phyloP scores from a whole-genome alignment of 2,888 invertebrate species.

The Harpalus rufipes region DNA sequence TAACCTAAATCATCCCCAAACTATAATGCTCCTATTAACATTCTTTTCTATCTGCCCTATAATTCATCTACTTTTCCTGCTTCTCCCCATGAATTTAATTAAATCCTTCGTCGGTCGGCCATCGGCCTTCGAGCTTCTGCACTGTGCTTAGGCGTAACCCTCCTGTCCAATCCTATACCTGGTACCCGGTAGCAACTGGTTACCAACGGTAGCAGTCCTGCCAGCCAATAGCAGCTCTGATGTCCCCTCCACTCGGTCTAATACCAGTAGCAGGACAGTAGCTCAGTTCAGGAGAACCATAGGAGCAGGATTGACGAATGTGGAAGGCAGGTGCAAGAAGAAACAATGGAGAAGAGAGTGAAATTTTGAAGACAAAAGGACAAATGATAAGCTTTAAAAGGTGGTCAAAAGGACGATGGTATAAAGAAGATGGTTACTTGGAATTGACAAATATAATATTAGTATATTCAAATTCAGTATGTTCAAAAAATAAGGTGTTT shows the following conservation, averaged over 20 bases:
- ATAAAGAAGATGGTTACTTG: too few species aligned
- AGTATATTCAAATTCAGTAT: too few species aligned
- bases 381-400: too few species aligned
- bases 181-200: conserved; percentile 20
- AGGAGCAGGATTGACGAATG: not conserved
- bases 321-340: not conserved
- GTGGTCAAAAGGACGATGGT: too few species aligned
- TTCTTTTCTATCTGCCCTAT: too few species aligned
- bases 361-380: not conserved
- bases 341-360: not conserved
- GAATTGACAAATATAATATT: too few species aligned
- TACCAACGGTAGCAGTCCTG: not conserved
- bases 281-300: not conserved
- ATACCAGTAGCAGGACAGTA: conserved; percentile 28
- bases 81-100: not conserved
- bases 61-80: too few species aligned
- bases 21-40: too few species aligned
- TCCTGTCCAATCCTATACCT: conserved; percentile 17
- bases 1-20: too few species aligned
- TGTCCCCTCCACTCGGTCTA: conserved; percentile 1
- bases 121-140: not conserved
- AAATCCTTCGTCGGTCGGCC: not conserved
- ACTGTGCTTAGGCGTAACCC: not conserved
- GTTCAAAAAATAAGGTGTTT: too few species aligned
- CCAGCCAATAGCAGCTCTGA: not conserved